These are phyloP conservation scores for Acleris holmiana DNA, from an alignment of 2,888 invertebrate species.

Conservation along the genomic window DNA sequence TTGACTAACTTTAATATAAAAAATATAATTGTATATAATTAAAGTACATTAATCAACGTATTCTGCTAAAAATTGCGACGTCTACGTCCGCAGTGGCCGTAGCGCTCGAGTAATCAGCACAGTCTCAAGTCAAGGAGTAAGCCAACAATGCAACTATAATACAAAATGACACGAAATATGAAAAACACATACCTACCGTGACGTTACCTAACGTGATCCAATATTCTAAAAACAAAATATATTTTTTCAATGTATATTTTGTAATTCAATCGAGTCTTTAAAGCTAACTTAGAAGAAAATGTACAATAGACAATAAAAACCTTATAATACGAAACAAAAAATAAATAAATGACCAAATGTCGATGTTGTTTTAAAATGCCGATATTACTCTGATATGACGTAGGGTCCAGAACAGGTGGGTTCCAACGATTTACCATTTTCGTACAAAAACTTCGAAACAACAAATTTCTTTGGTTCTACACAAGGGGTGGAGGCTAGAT, in stretches of 20 bases:
- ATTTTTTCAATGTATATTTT: neutral
- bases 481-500: constrained; percentile 41
- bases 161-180: constrained; percentile 54
- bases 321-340: constrained; percentile 25
- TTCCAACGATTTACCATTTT: constrained; percentile 48
- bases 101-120: constrained; percentile 16
- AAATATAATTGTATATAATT: constrained; percentile 57
- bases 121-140: constrained; percentile 50
- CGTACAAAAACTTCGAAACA: constrained; percentile 42
- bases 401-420: constrained; percentile 31
- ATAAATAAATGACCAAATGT: constrained; percentile 28
- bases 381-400: constrained; percentile 22
- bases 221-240: constrained; percentile 15
- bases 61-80: constrained; percentile 53
- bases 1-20: constrained; percentile 51
- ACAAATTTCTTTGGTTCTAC: constrained; percentile 56
- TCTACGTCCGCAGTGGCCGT: constrained; percentile 43
- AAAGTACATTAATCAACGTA: constrained; percentile 54
- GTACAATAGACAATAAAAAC: constrained; percentile 32
- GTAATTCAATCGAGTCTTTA: constrained; percentile 26
- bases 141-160: constrained; percentile 42
- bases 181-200: constrained; percentile 47
- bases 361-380: constrained; percentile 23
- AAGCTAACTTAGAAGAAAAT: constrained; percentile 22
- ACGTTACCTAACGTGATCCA: constrained; percentile 47